Evolutionary conservation across 2,888 invertebrate genomes (phyloP).

Genomic region (Habrosyne pyritoides): DNA sequence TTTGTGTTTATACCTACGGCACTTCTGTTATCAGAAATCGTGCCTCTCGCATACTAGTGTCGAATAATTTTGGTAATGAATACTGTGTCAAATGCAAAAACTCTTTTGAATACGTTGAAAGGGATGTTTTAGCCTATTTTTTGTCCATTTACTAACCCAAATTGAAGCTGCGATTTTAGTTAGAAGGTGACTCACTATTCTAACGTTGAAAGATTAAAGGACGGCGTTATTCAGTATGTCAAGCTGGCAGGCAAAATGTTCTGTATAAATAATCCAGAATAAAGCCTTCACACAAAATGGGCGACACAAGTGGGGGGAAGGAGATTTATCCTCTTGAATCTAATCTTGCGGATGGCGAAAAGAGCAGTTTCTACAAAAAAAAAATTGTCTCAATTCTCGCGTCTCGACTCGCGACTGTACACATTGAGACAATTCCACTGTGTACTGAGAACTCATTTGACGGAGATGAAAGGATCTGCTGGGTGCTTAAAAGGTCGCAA

Average conservation of each 20-base stretch:
- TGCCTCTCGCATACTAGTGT: constrained; percentile 23
- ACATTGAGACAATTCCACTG: constrained; percentile 58
- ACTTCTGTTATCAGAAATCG: constrained; percentile 21
- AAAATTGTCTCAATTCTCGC: constrained; percentile 62
- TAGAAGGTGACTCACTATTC: constrained; percentile 44
- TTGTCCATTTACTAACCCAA: constrained; percentile 27
- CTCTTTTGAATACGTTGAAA: constrained; percentile 32
- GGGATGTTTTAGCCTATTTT: constrained; percentile 21
- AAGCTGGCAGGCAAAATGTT: constrained; percentile 64
- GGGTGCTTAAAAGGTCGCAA: constrained; percentile 34
- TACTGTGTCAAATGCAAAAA: constrained; percentile 26
- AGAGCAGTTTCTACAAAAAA: constrained; percentile 73
- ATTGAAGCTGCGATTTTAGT: constrained; percentile 29
- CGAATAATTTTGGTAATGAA: constrained; percentile 37
- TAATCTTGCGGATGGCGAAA: constrained; percentile 79
- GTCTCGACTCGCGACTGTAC: constrained; percentile 47
- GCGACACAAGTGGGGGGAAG: constrained; percentile 66
- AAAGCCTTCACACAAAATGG: constrained; percentile 75
- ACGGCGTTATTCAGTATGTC: constrained; percentile 65
- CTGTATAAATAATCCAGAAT: constrained; percentile 76
- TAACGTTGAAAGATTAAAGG: constrained; percentile 57
- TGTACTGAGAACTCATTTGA: constrained; percentile 59
- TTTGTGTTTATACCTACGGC: constrained; percentile 39
- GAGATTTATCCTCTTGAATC: constrained; percentile 79
- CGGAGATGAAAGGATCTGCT: constrained; percentile 46